Evolutionary conservation across 2,113 vertebrate species (phyloP).

Genomic region (Dipodomys stephensi): DNA sequence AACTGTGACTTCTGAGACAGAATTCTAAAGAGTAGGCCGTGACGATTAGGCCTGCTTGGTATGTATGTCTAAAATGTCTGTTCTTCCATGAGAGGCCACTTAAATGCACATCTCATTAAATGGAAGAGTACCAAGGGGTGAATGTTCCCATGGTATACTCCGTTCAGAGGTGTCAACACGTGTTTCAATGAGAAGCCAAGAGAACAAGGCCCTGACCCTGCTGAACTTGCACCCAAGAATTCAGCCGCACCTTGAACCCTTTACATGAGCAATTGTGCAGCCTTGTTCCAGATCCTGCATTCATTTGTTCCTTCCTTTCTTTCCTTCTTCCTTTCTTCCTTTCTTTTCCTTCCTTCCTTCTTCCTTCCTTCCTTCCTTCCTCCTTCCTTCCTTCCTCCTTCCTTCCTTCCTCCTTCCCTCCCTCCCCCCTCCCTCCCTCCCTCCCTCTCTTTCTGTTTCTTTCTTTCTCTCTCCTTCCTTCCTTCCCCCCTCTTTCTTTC

Average conservation of each 20-base stretch:
- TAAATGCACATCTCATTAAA: neutral
- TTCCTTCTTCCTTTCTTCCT: too few species aligned
- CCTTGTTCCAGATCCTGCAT: neutral
- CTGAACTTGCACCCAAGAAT: neutral
- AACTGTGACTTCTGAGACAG: neutral
- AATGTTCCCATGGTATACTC: too few species aligned
- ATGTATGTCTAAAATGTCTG: neutral
- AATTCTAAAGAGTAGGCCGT: neutral
- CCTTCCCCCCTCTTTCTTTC: too few species aligned
- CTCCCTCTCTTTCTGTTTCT: accelerated
- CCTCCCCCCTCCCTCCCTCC: too few species aligned
- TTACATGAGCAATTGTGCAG: neutral
- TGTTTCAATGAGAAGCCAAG: neutral
- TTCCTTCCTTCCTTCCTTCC: too few species aligned
- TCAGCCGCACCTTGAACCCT: neutral
- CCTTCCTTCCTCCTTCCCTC: too few species aligned
- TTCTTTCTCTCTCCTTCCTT: too few species aligned
- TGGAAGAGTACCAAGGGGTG: neutral
- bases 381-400: too few species aligned
- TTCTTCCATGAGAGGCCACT: neutral
- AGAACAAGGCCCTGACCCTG: neutral
- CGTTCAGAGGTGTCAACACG: too few species aligned
- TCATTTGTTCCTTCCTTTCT: too few species aligned
- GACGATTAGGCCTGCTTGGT: neutral
- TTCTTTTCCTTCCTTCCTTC: too few species aligned